Evolutionary conservation across 2,797 vertebrate species (phyloP).

Genomic region (Gouania willdenowi): DNA sequence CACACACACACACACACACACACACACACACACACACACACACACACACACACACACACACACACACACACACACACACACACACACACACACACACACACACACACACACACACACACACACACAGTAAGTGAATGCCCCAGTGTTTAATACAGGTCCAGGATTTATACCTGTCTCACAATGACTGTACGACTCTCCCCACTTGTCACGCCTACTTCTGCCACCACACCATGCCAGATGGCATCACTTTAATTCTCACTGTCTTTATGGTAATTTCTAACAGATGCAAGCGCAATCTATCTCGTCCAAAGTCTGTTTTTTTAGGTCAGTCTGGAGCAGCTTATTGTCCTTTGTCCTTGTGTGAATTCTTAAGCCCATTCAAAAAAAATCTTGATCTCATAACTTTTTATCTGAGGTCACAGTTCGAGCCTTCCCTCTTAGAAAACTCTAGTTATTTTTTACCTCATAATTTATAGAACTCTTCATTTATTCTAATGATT

Average conservation of each 20-base stretch:
- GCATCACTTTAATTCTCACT: conserved; percentile 57
- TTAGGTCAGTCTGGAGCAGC: conserved; percentile 51
- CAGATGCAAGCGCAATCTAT: conserved; percentile 65
- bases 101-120: conserved; percentile 1
- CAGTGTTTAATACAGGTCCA: conserved; percentile 33
- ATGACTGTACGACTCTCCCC: conserved; percentile 48
- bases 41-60: conserved; percentile 3
- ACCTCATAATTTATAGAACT: not conserved
- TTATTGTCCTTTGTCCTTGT: conserved; percentile 46
- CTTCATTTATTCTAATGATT: no score
- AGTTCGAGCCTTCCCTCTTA: no score
- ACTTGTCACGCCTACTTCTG: conserved; percentile 56
- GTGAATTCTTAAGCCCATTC: not conserved
- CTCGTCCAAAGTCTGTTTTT: conserved; percentile 61
- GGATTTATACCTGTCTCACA: conserved; percentile 67
- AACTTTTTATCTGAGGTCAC: not conserved
- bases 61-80: conserved; percentile 7
- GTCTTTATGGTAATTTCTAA: conserved; percentile 64
- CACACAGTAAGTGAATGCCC: conserved; percentile 45
- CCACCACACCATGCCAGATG: conserved; percentile 52
- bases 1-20: not conserved
- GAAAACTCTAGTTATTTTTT: no score
- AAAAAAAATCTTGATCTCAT: not conserved
- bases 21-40: not conserved
- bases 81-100: not conserved